Evolutionary conservation across 2,888 invertebrate species (phyloP).

Genomic region (Metallyticus violacea): DNA sequence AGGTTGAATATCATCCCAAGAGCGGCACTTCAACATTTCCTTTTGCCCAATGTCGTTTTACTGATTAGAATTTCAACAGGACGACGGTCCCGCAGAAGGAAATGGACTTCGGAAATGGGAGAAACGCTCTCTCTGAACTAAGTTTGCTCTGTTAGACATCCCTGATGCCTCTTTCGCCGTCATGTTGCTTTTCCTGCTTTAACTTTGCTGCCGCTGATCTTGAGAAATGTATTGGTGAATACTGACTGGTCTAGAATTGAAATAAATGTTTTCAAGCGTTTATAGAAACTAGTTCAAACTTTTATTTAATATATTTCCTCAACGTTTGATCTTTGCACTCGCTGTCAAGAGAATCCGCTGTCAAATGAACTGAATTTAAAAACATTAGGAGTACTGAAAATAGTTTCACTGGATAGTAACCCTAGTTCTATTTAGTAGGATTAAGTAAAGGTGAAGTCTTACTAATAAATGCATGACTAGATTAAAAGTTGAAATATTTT

Average conservation of each 20-base stretch:
- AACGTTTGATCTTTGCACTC: no score
- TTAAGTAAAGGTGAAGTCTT: no score
- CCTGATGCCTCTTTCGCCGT: not conserved
- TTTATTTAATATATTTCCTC: no score
- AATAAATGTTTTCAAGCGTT: not conserved
- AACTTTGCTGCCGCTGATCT: not conserved
- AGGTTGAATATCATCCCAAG: not conserved
- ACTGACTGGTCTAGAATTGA: not conserved
- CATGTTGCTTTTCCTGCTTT: not conserved
- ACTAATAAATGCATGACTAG: no score
- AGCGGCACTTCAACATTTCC: not conserved
- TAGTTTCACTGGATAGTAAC: no score
- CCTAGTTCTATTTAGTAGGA: no score
- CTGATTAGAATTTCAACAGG: not conserved
- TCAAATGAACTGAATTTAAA: no score
- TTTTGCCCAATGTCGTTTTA: not conserved
- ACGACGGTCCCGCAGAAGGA: not conserved
- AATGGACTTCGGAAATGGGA: not conserved
- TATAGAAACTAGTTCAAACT: not conserved
- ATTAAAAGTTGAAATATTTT: no score
- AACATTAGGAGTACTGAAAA: no score
- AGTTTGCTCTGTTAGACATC: not conserved
- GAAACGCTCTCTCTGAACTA: not conserved
- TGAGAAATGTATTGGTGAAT: no score
- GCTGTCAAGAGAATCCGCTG: no score